Evolutionary conservation across 2,888 invertebrate species (phyloP), one percentile per base, ranked within the genome.

Genomic region (Blera fallax): DNA sequence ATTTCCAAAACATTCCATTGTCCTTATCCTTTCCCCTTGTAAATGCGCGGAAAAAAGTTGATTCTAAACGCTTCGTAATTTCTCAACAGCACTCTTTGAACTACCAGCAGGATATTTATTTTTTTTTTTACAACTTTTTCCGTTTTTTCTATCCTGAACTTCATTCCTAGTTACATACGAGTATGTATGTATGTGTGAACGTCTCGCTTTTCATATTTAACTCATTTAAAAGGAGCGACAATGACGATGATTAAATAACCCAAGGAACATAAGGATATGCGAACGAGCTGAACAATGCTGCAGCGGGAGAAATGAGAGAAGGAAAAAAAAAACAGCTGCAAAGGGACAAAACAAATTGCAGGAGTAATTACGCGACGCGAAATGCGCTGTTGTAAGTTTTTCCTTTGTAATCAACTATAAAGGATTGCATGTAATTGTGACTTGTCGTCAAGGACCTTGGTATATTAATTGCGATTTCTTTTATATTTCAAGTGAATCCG

Each of bases 381-480:
- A 64, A 11, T 50, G 34, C 37, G 27, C 56, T 64, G 60, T 60
- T 24, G 34, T 10, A 16, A 18, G 29, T 62, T 45, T 32, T 24
- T 24, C 65, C 34, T 43, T 64, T 72, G 64, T 64, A 77, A 64
- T 65, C 52, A 77, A 77, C 45, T 60, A 7, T 24, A 77, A 77
- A 77, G 82, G 65, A 82, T 48, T 43, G 14, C 64, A 74, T 64
- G 64, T 4, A 73, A 52, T 64, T 82, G 64, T 56, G 76, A 52
- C 62, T 74, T 60, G 77, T 43, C 58, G 27, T 7, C 37, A 64
- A 27, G 77, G 77, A 77, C 76, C 54, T 77, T 77, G 62, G 56
- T 50, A 70, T 50, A 77, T 58, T 76, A 82, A 82, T 82, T 82
- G 50, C 56, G 70, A 82, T 70, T 81, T 69, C 56, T 69, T 80